Base-by-base conservation (phyloP, 2,797 vertebrate genomes). In the Epinephelus malabaricus region DNA sequence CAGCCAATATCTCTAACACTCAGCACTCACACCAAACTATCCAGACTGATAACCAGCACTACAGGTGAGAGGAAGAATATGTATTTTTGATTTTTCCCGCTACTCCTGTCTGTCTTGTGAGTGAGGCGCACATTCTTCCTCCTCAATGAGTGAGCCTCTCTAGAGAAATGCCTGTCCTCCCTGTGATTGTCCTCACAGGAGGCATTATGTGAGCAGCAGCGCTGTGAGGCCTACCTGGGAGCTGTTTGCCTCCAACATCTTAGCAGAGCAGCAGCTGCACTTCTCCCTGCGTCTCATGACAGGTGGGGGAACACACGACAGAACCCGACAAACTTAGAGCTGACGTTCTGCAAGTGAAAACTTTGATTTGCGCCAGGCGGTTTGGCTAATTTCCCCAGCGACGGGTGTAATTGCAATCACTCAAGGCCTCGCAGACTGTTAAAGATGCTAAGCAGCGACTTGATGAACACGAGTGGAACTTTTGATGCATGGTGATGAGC, bases 221-320 rank as follows among this genome's bases (percentile, higher is more conserved):
- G 76, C 70, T 46, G 0, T 93, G 62, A 73, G 40, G 65, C 92
- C 94, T 10, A 67, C 82, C 81, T 94, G 93, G 95, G 65, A 21
- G n/a, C 74, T 40, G 4, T 81, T 86, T 17, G 58, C 78, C 51
- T 63, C 86, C 25, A 25, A 54, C 11, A 1, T 54, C 68, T 18
- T 78, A 0, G 74, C 83, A 0, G 81, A 92, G 6, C 85, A 90
- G 27, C 65, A 21, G 58, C 86, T 93, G n/a, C 66, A 55, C 17
- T 94, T 96, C 91, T 90, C 91, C 34, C 85, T 94, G 67, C 85
- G 60, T 14, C 88, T 96, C 78, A 90, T 95, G 94, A 90, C 87
- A 77, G 92, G 94, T 94, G 78, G 21, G 27, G 87, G 12, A 15
- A 68, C 64, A 46, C n/a, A 7, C 3, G 7, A 65, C 30, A 30